These are phyloP conservation scores for Cephalopterus ornatus DNA, from an alignment of 2,113 vertebrate species.

Conservation along the genomic window DNA sequence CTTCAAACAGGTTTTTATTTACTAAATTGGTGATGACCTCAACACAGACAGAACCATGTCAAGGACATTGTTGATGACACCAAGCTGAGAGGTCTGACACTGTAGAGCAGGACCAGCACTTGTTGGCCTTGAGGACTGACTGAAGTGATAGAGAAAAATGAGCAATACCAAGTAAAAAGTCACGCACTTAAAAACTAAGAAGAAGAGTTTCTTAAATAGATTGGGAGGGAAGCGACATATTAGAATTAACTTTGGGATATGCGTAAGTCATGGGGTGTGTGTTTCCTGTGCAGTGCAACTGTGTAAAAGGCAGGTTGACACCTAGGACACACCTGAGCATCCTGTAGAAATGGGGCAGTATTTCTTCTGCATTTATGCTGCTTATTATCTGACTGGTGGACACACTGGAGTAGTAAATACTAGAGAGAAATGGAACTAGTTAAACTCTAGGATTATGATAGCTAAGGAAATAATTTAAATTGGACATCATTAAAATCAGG, in stretches of 20 bases:
- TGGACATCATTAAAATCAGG: background rate
- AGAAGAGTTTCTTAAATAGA: background rate
- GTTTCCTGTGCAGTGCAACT: background rate
- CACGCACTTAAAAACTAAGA: background rate
- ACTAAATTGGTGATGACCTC: background rate
- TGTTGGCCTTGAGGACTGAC: background rate
- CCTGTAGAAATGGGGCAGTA: background rate
- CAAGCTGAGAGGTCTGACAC: background rate
- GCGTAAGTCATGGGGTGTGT: background rate
- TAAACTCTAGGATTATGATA: background rate
- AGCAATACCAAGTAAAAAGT: background rate
- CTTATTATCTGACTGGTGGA: background rate
- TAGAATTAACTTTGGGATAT: background rate
- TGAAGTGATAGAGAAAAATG: background rate
- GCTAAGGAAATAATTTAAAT: background rate
- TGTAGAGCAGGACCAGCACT: background rate
- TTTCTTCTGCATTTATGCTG: background rate
- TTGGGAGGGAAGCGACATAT: background rate
- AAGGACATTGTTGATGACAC: background rate
- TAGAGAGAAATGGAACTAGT: background rate
- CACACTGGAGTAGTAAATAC: background rate
- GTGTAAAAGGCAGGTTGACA: background rate
- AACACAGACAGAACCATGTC: background rate
- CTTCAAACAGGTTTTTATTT: background rate
- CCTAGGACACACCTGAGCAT: background rate